These are phyloP conservation scores for Mactra quadrangularis DNA, from an alignment of 1,140 invertebrate genomes.

Conservation along the genomic window DNA sequence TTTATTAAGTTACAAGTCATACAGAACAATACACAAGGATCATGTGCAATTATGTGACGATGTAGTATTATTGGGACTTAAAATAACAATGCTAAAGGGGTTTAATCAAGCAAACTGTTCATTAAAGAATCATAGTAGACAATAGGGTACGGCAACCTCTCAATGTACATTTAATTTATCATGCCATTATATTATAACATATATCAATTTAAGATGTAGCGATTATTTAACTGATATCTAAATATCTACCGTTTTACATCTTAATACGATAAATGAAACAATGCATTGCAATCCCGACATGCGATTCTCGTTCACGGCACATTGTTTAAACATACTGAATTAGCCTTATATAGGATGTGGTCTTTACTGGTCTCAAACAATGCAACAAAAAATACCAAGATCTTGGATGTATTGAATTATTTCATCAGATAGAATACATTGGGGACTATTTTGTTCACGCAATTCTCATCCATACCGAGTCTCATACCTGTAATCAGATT, in stretches of 20 bases:
- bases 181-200: slow-evolving; percentile 10
- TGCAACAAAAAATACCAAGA: slow-evolving; percentile 29
- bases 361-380: slow-evolving; percentile 34
- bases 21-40: background rate
- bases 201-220: background rate
- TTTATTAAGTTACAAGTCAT: background rate
- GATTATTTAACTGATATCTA: slow-evolving; percentile 23
- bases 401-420: slow-evolving; percentile 54
- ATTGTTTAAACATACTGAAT: slow-evolving; percentile 41
- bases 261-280: slow-evolving; percentile 12
- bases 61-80: no score
- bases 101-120: slow-evolving; percentile 13
- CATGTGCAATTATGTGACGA: no score
- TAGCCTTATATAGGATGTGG: slow-evolving; percentile 48
- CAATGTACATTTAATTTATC: background rate
- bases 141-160: slow-evolving; percentile 16
- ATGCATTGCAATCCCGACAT: slow-evolving; percentile 14
- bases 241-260: slow-evolving; percentile 14
- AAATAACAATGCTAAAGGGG: background rate
- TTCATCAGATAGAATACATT: slow-evolving; percentile 53
- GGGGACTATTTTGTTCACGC: slow-evolving; percentile 38
- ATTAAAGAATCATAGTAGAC: slow-evolving; percentile 2
- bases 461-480: slow-evolving; percentile 40
- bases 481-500: slow-evolving; percentile 51
- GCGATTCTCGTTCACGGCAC: background rate